Evolutionary conservation across 1,140 invertebrate species (phyloP), one percentile per base, ranked within the genome.

Genomic region (Bombus superbus): DNA sequence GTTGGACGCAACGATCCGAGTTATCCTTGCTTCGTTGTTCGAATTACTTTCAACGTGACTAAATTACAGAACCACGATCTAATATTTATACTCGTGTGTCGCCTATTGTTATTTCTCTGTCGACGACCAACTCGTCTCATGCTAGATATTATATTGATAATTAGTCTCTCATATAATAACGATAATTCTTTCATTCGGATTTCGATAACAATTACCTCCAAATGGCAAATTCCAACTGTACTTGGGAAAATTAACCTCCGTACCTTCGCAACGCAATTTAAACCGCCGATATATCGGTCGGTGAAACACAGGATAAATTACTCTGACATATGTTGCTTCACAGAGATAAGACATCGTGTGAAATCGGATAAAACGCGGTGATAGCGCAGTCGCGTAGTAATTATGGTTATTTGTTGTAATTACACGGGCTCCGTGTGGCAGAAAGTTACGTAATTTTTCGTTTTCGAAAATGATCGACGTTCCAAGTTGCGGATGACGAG

Each of bases 331-430:
- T 85, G 84, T 59, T 73, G 28, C 25, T 15, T 22, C 40, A 38
- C 32, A 22, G 25, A 57, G 71, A 81, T 81, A 81, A 75, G 84
- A 25, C 28, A 85, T 75, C 79, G 84, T 85, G 84, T 59, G 84
- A 85, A 85, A 85, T 85, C 62, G 62, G 69, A 81, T 81, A 35
- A 64, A 35, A n/a, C 38, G 15, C 18, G 15, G 25, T 35, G 59
- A 85, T 85, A 81, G 44, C 4, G 59, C 22, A 53, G 53, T 38
- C 28, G 42, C 53, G 13, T 84, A 78, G 35, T 89, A 89, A 88
- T 89, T 89, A 89, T 15, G 38, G 75, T 86, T 57, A 89, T 89
- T 89, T 81, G 71, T 73, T 47, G 62, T 90, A 90, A 90, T 90
- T 89, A 87, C 59, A 28, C 47, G 11, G n/a, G 64, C 75, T 71